Evolutionary conservation across 1,140 invertebrate species (phyloP).

Genomic region (Pissodes strobi): DNA sequence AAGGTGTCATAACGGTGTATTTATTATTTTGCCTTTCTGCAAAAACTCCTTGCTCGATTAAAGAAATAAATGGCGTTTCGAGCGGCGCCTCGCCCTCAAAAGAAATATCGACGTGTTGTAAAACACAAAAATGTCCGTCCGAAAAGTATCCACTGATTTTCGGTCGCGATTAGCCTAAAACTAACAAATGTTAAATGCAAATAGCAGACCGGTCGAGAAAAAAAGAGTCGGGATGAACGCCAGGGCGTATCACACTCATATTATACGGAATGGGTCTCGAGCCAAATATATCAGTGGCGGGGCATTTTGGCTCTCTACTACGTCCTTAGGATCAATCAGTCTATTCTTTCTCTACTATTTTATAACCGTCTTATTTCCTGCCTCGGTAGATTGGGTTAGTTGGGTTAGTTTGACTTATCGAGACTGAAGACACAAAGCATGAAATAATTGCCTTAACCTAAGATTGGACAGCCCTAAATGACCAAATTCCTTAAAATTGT

Average conservation of each 20-base stretch:
- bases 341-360: too few species aligned
- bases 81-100: conserved; percentile 32
- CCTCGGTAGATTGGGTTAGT: too few species aligned
- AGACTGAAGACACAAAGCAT: too few species aligned
- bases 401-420: too few species aligned
- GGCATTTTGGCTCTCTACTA: too few species aligned
- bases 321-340: too few species aligned
- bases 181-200: conserved; percentile 41
- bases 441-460: too few species aligned
- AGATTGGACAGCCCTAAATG: too few species aligned
- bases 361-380: too few species aligned
- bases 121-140: conserved; percentile 36
- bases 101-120: conserved; percentile 33
- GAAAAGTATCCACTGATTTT: conserved; percentile 36
- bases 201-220: conserved; percentile 26
- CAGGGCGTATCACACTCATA: conserved; percentile 26
- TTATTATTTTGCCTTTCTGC: too few species aligned
- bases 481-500: too few species aligned
- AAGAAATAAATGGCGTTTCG: conserved; percentile 20
- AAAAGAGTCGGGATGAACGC: conserved; percentile 28
- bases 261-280: conserved; percentile 26
- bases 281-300: conserved; percentile 22
- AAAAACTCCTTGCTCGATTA: conserved; percentile 9
- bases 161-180: conserved; percentile 36
- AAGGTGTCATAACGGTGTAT: too few species aligned